These are phyloP conservation scores for Platyscapa corneri DNA, from an alignment of 1,140 invertebrate species.

Conservation along the genomic window DNA sequence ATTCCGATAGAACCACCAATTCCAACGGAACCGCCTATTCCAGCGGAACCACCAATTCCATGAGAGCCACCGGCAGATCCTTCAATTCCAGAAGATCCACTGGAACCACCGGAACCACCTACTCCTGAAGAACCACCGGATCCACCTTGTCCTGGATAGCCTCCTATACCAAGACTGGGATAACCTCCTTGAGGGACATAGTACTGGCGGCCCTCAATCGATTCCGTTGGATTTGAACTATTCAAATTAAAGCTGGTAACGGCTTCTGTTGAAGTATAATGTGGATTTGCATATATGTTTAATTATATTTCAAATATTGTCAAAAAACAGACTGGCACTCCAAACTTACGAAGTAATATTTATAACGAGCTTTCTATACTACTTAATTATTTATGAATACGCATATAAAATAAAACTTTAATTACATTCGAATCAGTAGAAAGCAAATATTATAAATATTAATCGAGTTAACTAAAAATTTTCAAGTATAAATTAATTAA, in stretches of 20 bases:
- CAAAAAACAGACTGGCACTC: no score
- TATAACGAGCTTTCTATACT: no score
- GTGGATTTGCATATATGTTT: not conserved
- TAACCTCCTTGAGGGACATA: slow-evolving; percentile 20
- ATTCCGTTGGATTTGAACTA: not conserved
- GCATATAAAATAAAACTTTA: no score
- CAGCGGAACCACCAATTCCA: slow-evolving; percentile 10
- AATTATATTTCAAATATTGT: not conserved
- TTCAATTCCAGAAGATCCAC: not conserved
- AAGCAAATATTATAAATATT: no score
- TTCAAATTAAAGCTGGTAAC: not conserved
- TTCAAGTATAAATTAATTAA: no score
- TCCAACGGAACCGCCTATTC: not conserved
- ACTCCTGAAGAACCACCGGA: slow-evolving; percentile 12
- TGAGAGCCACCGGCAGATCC: not conserved
- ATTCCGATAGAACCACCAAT: not conserved
- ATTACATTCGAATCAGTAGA: no score
- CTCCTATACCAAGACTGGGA: not conserved
- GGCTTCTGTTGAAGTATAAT: not conserved
- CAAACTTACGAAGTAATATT: no score
- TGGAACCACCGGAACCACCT: slow-evolving; percentile 22
- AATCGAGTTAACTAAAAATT: no score
- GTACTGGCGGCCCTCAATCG: slow-evolving; percentile 36
- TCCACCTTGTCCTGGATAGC: slow-evolving; percentile 30
- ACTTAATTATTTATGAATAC: no score